Base-by-base conservation (phyloP, 1,140 invertebrate species). In the Nebria ingens region DNA sequence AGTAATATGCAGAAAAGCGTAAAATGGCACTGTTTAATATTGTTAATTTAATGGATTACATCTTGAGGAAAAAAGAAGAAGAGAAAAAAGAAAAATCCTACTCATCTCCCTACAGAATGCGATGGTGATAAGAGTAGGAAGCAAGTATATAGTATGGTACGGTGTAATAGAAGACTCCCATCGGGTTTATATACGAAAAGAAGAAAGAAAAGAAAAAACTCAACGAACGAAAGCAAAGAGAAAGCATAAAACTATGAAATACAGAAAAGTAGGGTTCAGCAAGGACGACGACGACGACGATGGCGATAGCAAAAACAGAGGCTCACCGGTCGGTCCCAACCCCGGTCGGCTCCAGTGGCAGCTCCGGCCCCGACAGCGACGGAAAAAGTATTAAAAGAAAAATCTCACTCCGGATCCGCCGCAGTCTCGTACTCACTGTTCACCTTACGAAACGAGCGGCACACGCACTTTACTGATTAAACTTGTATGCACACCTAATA, bases 301-400 rank as follows among this genome's bases (percentile, higher is more conserved):
- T 34, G 25, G 6, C n/a, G 25, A n/a, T 34, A 34, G 25, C 25
- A 34, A n/a, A 6, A 34, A n/a, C 25, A 34, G 25, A 9, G n/a
- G 25, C 25, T n/a, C n/a, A n/a, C n/a, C n/a, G n/a, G n/a, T n/a
- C n/a, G n/a, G 25, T 34, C 6, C 6, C 25, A 34, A n/a, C 25
- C 6, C 9, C 40, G 17, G 40, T 17, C 9, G 6, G 6, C 40
- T 45, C 15, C 40, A 45, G 6, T 4, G 15, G 40, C 40, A 4
- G 3, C 9, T 17, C 6, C 9, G 40, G 40, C 25, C 40, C 40
- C 40, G 15, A 45, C 9, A 45, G 40, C 40, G 40, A 45, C 40
- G 40, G 40, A 45, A 45, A 45, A 45, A 45, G 40, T 45, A 45
- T 45, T 45, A 45, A 45, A 45, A 45, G 40, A 45, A 45, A 17